phyloP scores from a whole-genome alignment of 2,888 invertebrate genomes.

The Scaptomyza flava region DNA sequence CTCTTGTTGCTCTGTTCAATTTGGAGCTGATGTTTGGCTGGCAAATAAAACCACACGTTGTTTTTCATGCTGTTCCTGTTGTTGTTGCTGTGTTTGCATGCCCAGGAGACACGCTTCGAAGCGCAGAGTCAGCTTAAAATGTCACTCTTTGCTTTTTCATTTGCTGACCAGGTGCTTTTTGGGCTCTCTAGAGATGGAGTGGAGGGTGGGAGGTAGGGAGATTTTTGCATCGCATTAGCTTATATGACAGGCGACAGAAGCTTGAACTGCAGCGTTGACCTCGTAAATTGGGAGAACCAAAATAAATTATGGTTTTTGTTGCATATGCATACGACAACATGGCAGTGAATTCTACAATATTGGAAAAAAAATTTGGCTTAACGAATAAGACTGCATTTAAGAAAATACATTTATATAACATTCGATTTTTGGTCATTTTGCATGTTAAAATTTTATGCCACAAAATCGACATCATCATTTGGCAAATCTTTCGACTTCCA shows the following conservation, averaged over 20 bases:
- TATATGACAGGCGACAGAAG: conserved; percentile 13
- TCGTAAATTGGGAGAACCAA: conserved; percentile 1
- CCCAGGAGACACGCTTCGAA: conserved; percentile 18
- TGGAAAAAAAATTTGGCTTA: too few relatives aligned
- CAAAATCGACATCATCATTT: too few relatives aligned
- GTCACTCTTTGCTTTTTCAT: conserved; percentile 11
- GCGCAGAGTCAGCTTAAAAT: conserved; percentile 38
- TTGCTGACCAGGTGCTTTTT: conserved; percentile 6
- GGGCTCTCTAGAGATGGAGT: not conserved
- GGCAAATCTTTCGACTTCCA: too few relatives aligned
- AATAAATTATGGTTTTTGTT: conserved; percentile 6
- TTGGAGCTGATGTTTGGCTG: conserved; percentile 11
- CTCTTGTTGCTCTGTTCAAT: not conserved
- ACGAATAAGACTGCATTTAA: too few relatives aligned
- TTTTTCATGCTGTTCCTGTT: conserved; percentile 7
- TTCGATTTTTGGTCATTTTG: too few relatives aligned
- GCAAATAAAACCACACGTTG: conserved; percentile 29
- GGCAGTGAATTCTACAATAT: not conserved
- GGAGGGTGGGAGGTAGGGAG: not conserved
- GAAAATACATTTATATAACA: too few relatives aligned
- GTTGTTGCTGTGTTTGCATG: not conserved
- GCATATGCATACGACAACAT: conserved; percentile 12
- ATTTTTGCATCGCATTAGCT: not conserved
- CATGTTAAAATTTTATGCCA: too few relatives aligned
- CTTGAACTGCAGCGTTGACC: conserved; percentile 11